Conservation (phyloP, 2,797 vertebrate genomes). For the Hyperoplus lanceolatus region DNA sequence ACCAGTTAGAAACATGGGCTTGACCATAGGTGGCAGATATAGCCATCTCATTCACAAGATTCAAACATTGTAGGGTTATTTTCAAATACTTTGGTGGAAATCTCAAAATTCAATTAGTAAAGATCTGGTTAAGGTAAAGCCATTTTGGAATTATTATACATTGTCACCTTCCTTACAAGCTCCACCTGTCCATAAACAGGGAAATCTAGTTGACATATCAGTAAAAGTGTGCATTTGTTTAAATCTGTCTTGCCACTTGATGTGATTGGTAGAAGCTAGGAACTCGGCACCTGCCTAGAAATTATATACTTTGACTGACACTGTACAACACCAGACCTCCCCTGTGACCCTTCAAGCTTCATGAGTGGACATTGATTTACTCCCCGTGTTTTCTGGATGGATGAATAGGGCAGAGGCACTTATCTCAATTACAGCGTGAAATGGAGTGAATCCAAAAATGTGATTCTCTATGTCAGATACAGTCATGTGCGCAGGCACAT, state of each 20-base stretch:
- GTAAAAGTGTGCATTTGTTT: conserved; percentile 3
- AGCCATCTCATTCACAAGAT: conserved; percentile 16
- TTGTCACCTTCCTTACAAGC: neutral
- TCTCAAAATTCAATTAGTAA: conserved; percentile 30
- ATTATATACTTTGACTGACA: conserved; percentile 28
- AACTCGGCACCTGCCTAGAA: conserved; percentile 4
- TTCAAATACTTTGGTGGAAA: conserved; percentile 36
- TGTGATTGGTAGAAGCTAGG: neutral
- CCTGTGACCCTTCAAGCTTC: conserved; percentile 51
- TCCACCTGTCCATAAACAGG: neutral
- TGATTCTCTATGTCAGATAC: conserved; percentile 47
- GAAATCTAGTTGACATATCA: neutral
- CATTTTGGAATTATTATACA: conserved; percentile 12
- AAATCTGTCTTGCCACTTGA: neutral
- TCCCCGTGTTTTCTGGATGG: conserved; percentile 62
- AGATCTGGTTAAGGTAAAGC: conserved; percentile 24
- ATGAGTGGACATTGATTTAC: conserved; percentile 68
- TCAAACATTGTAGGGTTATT: conserved; percentile 26
- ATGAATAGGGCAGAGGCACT: conserved; percentile 58
- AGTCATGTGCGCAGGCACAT: conserved; percentile 10
- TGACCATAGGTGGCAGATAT: conserved; percentile 22
- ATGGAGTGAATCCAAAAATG: conserved; percentile 67
- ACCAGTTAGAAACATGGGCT: conserved; percentile 18
- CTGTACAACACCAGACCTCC: conserved; percentile 18
- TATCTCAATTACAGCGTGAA: conserved; percentile 72